Evolutionary conservation across 2,113 vertebrate species (phyloP), one percentile per base, ranked within the genome.

Genomic region (Heliornis fulica): DNA sequence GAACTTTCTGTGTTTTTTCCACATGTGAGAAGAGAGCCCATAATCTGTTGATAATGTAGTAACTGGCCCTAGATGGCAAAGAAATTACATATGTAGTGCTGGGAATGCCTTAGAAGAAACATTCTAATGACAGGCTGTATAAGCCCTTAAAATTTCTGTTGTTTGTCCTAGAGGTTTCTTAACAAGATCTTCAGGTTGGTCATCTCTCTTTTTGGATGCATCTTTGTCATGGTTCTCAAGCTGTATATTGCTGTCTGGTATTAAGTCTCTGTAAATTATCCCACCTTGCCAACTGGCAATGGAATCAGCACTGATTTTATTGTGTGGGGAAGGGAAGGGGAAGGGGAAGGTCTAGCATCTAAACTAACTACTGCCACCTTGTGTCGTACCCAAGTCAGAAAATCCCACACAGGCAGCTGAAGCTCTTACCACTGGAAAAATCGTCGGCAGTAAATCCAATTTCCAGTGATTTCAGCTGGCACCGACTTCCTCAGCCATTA

Each of bases 281-380:
- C 48, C 45, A 29, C 48, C 65, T 92, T 3, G 0, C 66, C 68
- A 57, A 9, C 54, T 50, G 54, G 29, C 51, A 40, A n/a, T 31
- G 57, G 41, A 77, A 66, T 70, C 68, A 43, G 15, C 36, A 19
- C 25, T 40, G 74, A 36, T 54, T 82, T 84, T 69, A 38, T 56
- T 38, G 10, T 7, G 11, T 22, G 29, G 46, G 46, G 46, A 46
- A 46, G 21, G 46, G 46, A 21, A 22, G 22, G 22, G 46, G 46
- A 46, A 46, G 45, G 20, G 20, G 46, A 46, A 46, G 46, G 46
- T 46, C 20, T 46, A 41, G 29, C 88, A 96, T 78, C 51, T 81
- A 96, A 75, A 96, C 92, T 83, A 92, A 3, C 72, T 71, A 75
- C 46, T 97, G 96, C 95, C 93, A 97, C 85, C 95, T 96, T 96